These are phyloP conservation scores for Synanthedon vespiformis DNA, from an alignment of 2,888 invertebrate species.

Conservation along the genomic window DNA sequence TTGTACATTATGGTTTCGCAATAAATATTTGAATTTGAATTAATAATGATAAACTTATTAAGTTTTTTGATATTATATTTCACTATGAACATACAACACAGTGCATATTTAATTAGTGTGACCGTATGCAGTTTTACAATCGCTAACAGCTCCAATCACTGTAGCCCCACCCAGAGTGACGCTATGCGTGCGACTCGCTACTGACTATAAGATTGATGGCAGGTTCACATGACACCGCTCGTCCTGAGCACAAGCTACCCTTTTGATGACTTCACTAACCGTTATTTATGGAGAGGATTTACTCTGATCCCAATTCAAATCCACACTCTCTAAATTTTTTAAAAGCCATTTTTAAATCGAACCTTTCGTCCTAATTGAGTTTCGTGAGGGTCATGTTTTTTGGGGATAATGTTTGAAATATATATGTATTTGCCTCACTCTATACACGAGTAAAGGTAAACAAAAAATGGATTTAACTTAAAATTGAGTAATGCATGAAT, in stretches of 20 bases:
- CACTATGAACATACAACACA: too few species aligned
- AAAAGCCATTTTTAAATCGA: constrained; percentile 36
- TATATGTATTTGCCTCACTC: too few species aligned
- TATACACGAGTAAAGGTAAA: too few species aligned
- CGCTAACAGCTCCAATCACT: not conserved
- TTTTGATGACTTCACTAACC: constrained; percentile 68
- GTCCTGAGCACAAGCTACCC: constrained; percentile 54
- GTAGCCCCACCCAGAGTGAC: constrained; percentile 5
- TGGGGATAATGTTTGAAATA: too few species aligned
- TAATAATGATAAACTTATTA: too few species aligned
- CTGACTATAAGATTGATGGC: constrained; percentile 54
- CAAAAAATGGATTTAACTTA: too few species aligned
- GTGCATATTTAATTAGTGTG: not conserved
- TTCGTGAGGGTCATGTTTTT: not conserved
- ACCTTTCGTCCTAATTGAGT: not conserved
- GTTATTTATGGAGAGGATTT: constrained; percentile 60
- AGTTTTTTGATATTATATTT: too few species aligned
- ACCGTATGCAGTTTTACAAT: not conserved
- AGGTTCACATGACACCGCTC: constrained; percentile 63
- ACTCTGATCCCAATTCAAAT: constrained; percentile 38
- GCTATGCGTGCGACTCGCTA: constrained; percentile 42
- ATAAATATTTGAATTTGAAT: too few species aligned
- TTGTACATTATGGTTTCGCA: too few species aligned
- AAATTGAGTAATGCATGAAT: too few species aligned
- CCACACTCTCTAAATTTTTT: constrained; percentile 32